Evolutionary conservation across 2,888 invertebrate genomes (phyloP).

Genomic region (Dolichopus griseipennis): DNA sequence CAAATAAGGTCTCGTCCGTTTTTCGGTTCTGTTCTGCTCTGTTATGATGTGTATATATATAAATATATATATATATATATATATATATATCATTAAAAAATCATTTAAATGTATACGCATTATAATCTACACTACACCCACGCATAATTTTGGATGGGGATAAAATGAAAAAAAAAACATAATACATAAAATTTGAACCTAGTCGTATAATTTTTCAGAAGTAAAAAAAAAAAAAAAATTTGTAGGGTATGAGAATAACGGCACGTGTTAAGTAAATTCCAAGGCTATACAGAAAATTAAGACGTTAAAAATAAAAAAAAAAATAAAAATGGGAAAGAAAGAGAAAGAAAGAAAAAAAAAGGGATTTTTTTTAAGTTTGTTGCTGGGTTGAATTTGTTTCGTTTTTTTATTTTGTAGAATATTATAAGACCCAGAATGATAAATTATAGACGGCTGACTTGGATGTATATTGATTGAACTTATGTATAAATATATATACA

Average conservation of each 20-base stretch:
- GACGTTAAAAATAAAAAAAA: background rate
- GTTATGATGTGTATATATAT: too few species aligned
- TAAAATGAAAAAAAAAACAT: background rate
- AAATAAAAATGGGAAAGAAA: too few species aligned
- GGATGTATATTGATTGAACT: background rate
- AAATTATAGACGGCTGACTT: slow-evolving; percentile 3
- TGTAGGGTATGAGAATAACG: background rate
- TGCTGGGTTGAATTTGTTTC: background rate
- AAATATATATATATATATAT: too few species aligned
- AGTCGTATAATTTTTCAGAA: background rate
- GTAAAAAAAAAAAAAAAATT: background rate
- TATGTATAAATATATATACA: background rate
- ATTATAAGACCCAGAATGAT: background rate
- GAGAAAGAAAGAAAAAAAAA: too few species aligned
- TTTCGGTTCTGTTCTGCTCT: too few species aligned
- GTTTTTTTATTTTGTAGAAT: background rate
- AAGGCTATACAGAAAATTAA: background rate
- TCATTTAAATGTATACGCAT: too few species aligned
- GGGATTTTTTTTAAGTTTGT: background rate
- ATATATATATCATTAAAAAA: too few species aligned
- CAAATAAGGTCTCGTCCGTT: too few species aligned
- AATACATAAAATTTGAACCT: background rate
- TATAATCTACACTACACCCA: too few species aligned
- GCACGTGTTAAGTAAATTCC: slow-evolving; percentile 2
- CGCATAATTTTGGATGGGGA: too few species aligned